These are phyloP conservation scores for Holothuria leucospilota DNA, from an alignment of 53 echinoderm and acorn worm genomes.

Conservation along the genomic window DNA sequence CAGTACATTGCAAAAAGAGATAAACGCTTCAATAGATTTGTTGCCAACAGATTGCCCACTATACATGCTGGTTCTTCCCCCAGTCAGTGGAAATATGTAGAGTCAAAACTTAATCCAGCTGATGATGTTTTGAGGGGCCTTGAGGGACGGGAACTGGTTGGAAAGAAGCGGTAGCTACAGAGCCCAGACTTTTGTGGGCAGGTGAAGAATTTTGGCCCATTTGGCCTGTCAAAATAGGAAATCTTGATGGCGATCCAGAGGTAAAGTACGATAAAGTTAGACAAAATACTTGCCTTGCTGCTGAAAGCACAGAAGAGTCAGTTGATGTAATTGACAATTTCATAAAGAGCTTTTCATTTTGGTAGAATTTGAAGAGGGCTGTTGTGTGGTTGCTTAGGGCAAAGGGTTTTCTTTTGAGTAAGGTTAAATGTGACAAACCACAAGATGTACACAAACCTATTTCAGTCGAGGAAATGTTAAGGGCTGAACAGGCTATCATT, in stretches of 20 bases:
- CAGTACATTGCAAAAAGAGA: conserved; percentile 45
- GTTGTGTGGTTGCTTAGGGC: not conserved
- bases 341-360: no score
- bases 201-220: no score
- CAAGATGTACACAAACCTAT: conserved; percentile 5
- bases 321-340: no score
- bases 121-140: no score
- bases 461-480: conserved; percentile 43
- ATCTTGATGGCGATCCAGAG: conserved; percentile 30
- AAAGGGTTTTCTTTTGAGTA: no score
- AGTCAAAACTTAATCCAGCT: no score
- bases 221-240: no score
- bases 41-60: conserved; percentile 48
- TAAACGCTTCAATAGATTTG: conserved; percentile 55
- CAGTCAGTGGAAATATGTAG: no score
- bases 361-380: no score
- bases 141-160: not conserved
- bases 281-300: no score
- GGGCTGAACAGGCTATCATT: conserved; percentile 51
- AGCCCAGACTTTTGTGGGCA: conserved; percentile 49
- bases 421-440: no score
- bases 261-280: not conserved
- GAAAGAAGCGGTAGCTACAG: conserved; percentile 16
- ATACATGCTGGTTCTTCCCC: conserved; percentile 26
- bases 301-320: not conserved